Percentiles rank a stretch among this genome's conserved stretches.
Evolutionary conservation across 1,140 invertebrate genomes (phyloP).

Genomic region (Drosophila tropicalis): DNA sequence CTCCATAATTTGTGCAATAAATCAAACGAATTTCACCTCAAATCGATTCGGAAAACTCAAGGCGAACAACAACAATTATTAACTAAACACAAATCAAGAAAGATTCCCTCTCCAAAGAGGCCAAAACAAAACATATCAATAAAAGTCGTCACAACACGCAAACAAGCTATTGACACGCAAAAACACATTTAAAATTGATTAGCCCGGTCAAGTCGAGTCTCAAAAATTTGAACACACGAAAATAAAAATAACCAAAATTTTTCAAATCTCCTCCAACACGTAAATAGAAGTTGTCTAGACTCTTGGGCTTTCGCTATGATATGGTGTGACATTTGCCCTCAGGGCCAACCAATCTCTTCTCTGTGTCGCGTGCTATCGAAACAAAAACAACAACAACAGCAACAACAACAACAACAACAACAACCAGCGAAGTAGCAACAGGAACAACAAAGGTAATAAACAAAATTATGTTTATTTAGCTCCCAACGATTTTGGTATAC

Average conservation of each 20-base stretch:
- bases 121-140: slow-evolving; percentile 71
- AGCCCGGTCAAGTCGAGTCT: slow-evolving; percentile 56
- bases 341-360: slow-evolving; percentile 14
- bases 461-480: slow-evolving; percentile 60
- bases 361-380: slow-evolving; percentile 70
- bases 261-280: slow-evolving; percentile 50
- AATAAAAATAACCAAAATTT: slow-evolving; percentile 37
- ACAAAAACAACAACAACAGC: not conserved
- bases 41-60: slow-evolving; percentile 61
- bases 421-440: not conserved
- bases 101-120: slow-evolving; percentile 19
- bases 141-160: slow-evolving; percentile 75
- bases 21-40: slow-evolving; percentile 79
- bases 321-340: slow-evolving; percentile 69
- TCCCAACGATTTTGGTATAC: slow-evolving; percentile 58
- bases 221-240: slow-evolving; percentile 22
- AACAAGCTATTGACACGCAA: slow-evolving; percentile 81
- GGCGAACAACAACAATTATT: slow-evolving; percentile 71
- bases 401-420: not conserved
- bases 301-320: slow-evolving; percentile 20
- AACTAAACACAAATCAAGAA: slow-evolving; percentile 50
- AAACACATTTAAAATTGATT: slow-evolving; percentile 82
- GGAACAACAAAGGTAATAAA: not conserved
- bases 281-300: slow-evolving; percentile 14
- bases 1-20: slow-evolving; percentile 80